Percentiles rank a stretch among this genome's conserved stretches.
Conservation (phyloP, 2,888 invertebrate species). For the Spatulosminthurus flaviceps region DNA sequence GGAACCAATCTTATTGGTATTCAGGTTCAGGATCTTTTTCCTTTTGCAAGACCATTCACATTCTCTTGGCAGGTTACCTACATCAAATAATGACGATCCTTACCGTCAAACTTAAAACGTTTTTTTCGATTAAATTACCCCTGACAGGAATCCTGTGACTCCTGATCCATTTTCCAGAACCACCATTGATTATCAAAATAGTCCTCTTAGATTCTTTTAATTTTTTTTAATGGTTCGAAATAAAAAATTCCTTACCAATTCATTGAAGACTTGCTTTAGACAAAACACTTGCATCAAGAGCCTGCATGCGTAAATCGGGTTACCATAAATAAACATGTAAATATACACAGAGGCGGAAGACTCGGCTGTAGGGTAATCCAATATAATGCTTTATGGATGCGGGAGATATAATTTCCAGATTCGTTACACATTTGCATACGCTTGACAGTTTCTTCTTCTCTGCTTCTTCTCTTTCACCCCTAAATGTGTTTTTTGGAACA, state of each 20-base stretch:
- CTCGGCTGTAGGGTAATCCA: background rate
- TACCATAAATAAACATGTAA: conserved; percentile 25
- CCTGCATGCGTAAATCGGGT: conserved; percentile 2
- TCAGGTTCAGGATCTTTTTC: conserved; percentile 15
- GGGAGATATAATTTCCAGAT: conserved; percentile 2
- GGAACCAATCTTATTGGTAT: conserved; percentile 38
- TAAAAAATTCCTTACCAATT: background rate
- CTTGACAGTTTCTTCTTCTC: conserved; percentile 1
- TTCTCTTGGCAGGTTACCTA: conserved; percentile 9
- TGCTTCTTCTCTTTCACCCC: background rate
- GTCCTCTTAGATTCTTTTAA: no score
- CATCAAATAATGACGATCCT: background rate
- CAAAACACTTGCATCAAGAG: background rate
- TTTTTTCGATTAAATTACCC: background rate
- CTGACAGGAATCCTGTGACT: no score
- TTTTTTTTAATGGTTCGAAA: no score
- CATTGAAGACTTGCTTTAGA: background rate
- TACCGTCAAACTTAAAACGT: background rate
- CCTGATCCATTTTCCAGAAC: background rate
- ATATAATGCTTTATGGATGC: conserved; percentile 9
- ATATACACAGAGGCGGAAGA: conserved; percentile 11
- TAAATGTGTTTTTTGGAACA: background rate
- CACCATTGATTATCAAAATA: no score
- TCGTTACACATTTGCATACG: background rate
- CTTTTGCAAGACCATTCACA: conserved; percentile 1